phyloP scores from a whole-genome alignment of 2,888 invertebrate species.

The Acrobeloides nanus region DNA sequence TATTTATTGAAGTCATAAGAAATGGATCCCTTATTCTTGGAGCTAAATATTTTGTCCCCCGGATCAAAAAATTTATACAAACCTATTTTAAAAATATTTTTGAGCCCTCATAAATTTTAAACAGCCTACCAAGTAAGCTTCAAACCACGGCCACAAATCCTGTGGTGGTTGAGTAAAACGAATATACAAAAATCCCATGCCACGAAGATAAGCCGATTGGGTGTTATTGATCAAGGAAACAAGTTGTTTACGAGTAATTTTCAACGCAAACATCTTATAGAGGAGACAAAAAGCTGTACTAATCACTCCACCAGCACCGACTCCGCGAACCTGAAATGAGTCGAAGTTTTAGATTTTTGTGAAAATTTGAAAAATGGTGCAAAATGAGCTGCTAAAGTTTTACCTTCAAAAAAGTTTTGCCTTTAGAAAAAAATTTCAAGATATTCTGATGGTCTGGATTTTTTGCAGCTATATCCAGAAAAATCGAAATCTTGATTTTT shows the following conservation, averaged over 20 bases:
- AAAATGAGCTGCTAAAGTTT: too few relatives aligned
- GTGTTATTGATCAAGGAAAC: slow-evolving; percentile 86
- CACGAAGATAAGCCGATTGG: slow-evolving; percentile 93
- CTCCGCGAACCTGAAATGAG: slow-evolving; percentile 74
- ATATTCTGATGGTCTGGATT: too few relatives aligned
- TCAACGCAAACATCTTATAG: slow-evolving; percentile 90
- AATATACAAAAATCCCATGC: slow-evolving; percentile 66
- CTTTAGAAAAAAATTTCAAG: too few relatives aligned
- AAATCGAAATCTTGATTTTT: too few relatives aligned
- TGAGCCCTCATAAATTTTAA: not conserved
- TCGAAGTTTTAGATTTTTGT: too few relatives aligned
- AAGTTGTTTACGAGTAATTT: slow-evolving; percentile 90
- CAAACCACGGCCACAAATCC: slow-evolving; percentile 93
- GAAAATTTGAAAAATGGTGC: too few relatives aligned
- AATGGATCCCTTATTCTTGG: too few relatives aligned
- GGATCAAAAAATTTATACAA: slow-evolving; percentile 4
- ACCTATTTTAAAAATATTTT: slow-evolving; percentile 2
- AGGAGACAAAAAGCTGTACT: slow-evolving; percentile 98
- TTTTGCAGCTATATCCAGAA: too few relatives aligned
- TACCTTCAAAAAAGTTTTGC: too few relatives aligned
- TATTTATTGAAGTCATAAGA: not conserved
- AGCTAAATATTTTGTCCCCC: slow-evolving; percentile 7
- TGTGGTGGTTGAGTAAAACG: slow-evolving; percentile 90
- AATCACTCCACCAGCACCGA: slow-evolving; percentile 97
- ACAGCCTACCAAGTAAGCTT: slow-evolving; percentile 69